These are phyloP conservation scores for Seriola rivoliana DNA, from an alignment of 2,113 vertebrate genomes.

Conservation along the genomic window DNA sequence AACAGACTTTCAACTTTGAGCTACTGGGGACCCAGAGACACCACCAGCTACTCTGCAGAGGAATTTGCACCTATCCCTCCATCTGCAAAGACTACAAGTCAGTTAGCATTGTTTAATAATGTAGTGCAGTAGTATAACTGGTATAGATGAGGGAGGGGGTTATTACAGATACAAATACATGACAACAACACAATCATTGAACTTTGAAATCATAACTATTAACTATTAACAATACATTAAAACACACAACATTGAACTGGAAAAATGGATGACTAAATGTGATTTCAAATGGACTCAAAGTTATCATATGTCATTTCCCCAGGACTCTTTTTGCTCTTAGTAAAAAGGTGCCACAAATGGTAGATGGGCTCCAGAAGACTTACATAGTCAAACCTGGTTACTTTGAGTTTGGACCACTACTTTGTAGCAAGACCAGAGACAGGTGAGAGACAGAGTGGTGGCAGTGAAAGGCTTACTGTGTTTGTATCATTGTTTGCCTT, in stretches of 20 bases:
- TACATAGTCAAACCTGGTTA: conserved; percentile 82
- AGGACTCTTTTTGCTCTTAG: conserved; percentile 86
- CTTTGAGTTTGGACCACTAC: conserved; percentile 92
- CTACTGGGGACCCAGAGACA: conserved; percentile 83
- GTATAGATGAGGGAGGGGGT: background rate
- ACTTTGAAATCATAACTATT: too few species aligned
- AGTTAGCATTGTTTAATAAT: conserved; percentile 61
- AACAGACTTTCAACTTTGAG: conserved; percentile 90
- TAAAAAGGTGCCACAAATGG: conserved; percentile 72
- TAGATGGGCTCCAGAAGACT: conserved; percentile 85
- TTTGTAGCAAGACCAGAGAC: conserved; percentile 92
- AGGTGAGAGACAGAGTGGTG: conserved; percentile 78
- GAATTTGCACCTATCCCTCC: conserved; percentile 86
- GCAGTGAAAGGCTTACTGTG: background rate
- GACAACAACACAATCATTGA: background rate
- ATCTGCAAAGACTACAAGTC: conserved; percentile 89
- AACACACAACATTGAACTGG: background rate
- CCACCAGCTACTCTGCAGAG: conserved; percentile 88
- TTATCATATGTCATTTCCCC: conserved; percentile 19
- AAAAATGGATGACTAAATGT: background rate
- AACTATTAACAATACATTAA: background rate
- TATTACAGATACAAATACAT: background rate
- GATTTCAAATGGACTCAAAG: background rate
- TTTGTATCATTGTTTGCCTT: background rate
- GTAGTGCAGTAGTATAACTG: background rate